phyloP scores from a whole-genome alignment of 2,797 vertebrate species.

The Nasua narica region DNA sequence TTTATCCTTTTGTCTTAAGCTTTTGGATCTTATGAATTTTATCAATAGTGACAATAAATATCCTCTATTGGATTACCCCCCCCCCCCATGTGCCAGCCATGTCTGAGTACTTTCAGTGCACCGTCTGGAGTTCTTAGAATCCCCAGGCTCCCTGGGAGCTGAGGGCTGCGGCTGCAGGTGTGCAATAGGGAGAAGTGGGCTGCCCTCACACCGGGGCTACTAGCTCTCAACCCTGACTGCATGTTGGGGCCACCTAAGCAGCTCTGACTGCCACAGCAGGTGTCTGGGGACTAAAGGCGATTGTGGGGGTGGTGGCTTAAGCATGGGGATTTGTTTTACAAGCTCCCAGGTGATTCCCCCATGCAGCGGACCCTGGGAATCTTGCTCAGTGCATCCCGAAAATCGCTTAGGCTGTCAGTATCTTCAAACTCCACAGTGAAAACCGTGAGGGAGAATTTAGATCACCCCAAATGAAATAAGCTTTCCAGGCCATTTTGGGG shows the following conservation, averaged over 20 bases:
- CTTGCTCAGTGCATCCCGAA: background rate
- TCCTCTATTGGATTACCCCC: background rate
- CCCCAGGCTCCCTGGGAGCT: background rate
- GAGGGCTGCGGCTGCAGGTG: background rate
- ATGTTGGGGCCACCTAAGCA: background rate
- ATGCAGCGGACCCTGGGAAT: background rate
- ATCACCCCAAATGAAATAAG: background rate
- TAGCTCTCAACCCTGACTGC: background rate
- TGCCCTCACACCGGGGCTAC: background rate
- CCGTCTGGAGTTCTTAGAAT: background rate
- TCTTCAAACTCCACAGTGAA: background rate
- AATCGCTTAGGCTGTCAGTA: background rate
- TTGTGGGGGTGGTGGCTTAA: background rate
- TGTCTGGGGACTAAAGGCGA: background rate
- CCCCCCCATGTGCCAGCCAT: background rate
- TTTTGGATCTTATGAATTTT: background rate
- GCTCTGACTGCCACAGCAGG: background rate
- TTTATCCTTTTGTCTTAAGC: background rate
- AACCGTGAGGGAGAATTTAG: background rate
- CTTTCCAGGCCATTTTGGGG: background rate
- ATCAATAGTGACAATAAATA: background rate
- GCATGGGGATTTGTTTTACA: background rate
- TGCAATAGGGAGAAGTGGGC: background rate
- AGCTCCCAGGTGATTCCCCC: background rate
- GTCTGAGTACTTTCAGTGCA: background rate